Evolutionary conservation across 2,797 vertebrate species (phyloP).

Genomic region (Gorsachius magnificus): DNA sequence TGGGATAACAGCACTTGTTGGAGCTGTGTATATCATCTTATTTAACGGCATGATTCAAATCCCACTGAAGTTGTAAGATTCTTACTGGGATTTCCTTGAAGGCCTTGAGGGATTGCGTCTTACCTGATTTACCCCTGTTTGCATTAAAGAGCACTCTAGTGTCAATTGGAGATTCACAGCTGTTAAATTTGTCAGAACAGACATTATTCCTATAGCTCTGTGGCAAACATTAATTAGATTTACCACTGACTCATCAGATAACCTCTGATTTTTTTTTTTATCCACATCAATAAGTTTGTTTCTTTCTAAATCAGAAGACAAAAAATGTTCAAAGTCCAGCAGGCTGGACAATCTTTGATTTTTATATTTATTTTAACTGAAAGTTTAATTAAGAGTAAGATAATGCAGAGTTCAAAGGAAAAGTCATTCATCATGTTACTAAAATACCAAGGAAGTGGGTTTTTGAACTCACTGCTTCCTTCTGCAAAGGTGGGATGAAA

Average conservation of each 20-base stretch:
- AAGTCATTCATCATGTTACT: constrained; percentile 13
- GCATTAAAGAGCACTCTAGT: background rate
- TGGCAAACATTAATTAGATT: background rate
- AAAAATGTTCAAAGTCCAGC: background rate
- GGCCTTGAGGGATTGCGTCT: background rate
- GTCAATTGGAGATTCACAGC: background rate
- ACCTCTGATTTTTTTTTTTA: background rate
- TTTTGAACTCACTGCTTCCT: constrained; percentile 10
- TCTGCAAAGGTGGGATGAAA: constrained; percentile 17
- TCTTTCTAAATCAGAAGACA: background rate
- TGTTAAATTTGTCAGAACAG: background rate
- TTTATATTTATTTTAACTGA: background rate
- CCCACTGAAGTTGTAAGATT: background rate
- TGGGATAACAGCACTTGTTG: background rate
- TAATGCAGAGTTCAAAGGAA: background rate
- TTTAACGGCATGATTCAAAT: background rate
- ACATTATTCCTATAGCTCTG: background rate
- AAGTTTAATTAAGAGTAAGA: background rate
- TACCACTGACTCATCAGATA: background rate
- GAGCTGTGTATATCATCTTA: background rate
- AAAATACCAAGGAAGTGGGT: constrained; percentile 21
- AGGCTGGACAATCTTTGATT: background rate
- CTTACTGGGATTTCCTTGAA: background rate
- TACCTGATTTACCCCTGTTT: background rate
- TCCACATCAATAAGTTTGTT: background rate